Evolutionary conservation across 1,140 invertebrate species (phyloP).

Genomic region (Parasteatoda tepidariorum): DNA sequence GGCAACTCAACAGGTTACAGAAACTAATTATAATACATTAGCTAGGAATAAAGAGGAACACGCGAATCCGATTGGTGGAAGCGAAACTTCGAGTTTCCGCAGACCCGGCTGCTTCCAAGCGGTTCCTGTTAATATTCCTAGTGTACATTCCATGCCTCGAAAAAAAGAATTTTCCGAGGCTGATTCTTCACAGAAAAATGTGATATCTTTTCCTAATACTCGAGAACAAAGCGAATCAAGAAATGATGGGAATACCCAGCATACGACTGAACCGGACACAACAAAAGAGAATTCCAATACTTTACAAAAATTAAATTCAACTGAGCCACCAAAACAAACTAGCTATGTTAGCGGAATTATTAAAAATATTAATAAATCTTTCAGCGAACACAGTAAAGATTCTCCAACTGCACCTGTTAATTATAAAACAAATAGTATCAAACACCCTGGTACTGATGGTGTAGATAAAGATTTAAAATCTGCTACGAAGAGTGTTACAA

Average conservation of each 20-base stretch:
- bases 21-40: constrained; percentile 1
- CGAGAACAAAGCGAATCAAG: background rate
- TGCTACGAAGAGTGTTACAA: background rate
- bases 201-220: background rate
- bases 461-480: background rate
- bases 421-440: background rate
- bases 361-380: constrained; percentile 34
- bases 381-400: constrained; percentile 23
- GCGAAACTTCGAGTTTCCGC: background rate
- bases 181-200: background rate
- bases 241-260: background rate
- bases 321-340: constrained; percentile 10
- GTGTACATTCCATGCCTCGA: constrained; percentile 20
- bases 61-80: background rate
- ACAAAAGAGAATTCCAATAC: background rate
- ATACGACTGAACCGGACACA: background rate
- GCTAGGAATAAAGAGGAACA: background rate
- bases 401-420: background rate
- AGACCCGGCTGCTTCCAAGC: constrained; percentile 48
- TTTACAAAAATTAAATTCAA: background rate
- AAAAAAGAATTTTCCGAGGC: constrained; percentile 1
- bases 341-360: constrained; percentile 33
- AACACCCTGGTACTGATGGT: background rate
- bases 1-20: constrained; percentile 1
- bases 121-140: constrained; percentile 40